Conservation (phyloP, 2,888 invertebrate genomes). For the Sepiola atlantica region DNA sequence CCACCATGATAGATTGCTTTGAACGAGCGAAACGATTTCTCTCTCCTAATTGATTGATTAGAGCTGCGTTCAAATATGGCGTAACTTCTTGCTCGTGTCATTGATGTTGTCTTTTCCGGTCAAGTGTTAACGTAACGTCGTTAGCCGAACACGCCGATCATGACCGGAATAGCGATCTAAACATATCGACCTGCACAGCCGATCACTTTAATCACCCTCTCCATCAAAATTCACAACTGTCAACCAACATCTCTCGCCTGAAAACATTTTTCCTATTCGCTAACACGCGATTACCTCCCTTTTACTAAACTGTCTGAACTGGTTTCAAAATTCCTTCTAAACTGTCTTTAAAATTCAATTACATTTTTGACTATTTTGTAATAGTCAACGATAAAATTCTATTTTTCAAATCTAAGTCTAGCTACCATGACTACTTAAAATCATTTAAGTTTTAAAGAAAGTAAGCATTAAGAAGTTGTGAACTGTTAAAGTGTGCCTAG, state of each 20-base stretch:
- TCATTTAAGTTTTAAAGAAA: too few species aligned
- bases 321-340: too few species aligned
- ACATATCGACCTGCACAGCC: not conserved
- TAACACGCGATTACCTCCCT: not conserved
- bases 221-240: not conserved
- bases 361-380: too few species aligned
- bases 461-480: too few species aligned
- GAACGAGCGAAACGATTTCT: not conserved
- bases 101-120: constrained; percentile 16
- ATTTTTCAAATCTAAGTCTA: too few species aligned
- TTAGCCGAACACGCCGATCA: constrained; percentile 7
- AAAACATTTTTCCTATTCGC: not conserved
- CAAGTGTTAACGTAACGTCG: constrained; percentile 19
- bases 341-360: too few species aligned
- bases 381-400: too few species aligned
- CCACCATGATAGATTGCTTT: not conserved
- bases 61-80: not conserved
- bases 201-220: not conserved
- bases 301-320: too few species aligned
- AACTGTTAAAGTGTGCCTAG: too few species aligned
- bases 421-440: too few species aligned
- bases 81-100: not conserved
- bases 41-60: not conserved
- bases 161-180: not conserved
- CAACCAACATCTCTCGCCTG: not conserved